These are phyloP conservation scores for Rhyzopertha dominica DNA, from an alignment of 1,140 invertebrate genomes.

Conservation along the genomic window DNA sequence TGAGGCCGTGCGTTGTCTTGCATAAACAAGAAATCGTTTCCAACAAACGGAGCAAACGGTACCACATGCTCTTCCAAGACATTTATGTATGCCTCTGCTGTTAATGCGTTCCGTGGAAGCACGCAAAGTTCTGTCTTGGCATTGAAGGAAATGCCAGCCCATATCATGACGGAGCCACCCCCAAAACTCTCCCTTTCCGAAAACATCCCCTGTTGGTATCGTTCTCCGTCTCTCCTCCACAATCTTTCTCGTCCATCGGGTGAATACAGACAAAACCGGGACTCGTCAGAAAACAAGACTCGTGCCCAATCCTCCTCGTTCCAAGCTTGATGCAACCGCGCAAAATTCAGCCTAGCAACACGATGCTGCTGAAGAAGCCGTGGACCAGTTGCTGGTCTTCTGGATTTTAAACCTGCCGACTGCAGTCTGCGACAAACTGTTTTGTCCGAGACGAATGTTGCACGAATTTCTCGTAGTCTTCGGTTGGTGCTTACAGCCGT, in stretches of 20 bases:
- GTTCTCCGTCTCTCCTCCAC: constrained; percentile 7
- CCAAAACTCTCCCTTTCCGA: constrained; percentile 3
- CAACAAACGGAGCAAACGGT: constrained; percentile 24
- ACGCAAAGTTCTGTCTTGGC: constrained; percentile 8
- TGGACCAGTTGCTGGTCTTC: background rate
- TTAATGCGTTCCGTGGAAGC: constrained; percentile 14
- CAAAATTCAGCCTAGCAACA: constrained; percentile 6
- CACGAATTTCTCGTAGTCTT: constrained; percentile 2
- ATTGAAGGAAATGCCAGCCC: constrained; percentile 8
- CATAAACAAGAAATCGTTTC: constrained; percentile 29
- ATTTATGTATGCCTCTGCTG: constrained; percentile 27
- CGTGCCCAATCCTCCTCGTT: constrained; percentile 6
- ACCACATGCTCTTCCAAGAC: constrained; percentile 29
- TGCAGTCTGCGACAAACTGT: background rate
- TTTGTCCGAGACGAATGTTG: constrained; percentile 1
- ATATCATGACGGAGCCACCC: constrained; percentile 10
- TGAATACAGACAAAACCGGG: constrained; percentile 10
- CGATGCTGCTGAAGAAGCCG: constrained; percentile 5
- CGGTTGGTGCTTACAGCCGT: constrained; percentile 3
- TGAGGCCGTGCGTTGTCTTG: constrained; percentile 35
- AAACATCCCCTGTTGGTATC: constrained; percentile 2
- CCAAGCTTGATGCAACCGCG: constrained; percentile 5
- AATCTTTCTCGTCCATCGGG: constrained; percentile 10
- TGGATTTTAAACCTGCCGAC: background rate
- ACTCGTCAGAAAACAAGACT: constrained; percentile 13